Evolutionary conservation across 2,797 vertebrate genomes (phyloP).

Genomic region (Ataeniobius toweri): DNA sequence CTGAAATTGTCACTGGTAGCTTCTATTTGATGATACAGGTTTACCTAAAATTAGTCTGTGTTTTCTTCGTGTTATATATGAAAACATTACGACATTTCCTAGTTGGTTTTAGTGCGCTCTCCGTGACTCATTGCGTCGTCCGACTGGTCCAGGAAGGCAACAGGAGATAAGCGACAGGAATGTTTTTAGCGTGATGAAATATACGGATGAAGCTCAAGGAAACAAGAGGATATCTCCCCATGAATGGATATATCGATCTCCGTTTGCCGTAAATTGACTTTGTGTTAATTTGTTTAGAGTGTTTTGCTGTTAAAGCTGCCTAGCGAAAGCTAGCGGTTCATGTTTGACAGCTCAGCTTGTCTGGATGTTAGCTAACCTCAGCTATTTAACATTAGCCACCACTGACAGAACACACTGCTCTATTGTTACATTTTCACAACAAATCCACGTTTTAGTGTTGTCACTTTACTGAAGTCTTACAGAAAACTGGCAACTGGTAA

Average conservation of each 20-base stretch:
- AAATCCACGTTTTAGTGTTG: not conserved
- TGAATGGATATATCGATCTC: conserved; percentile 55
- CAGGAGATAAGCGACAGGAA: conserved; percentile 49
- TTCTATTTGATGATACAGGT: not conserved
- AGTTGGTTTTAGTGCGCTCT: not conserved
- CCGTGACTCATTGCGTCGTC: rapidly evolving
- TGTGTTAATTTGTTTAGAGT: not conserved
- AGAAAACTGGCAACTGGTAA: not conserved
- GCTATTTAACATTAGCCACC: conserved; percentile 28
- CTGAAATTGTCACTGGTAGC: rapidly evolving
- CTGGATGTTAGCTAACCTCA: conserved; percentile 47
- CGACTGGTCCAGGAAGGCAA: conserved; percentile 37
- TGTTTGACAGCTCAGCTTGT: conserved; percentile 62
- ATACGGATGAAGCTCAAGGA: conserved; percentile 30
- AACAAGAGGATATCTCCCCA: conserved; percentile 34
- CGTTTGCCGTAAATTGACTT: conserved; percentile 51
- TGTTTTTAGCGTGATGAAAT: conserved; percentile 41
- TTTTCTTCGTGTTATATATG: not conserved
- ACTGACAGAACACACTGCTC: conserved; percentile 11
- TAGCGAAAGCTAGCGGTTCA: conserved; percentile 31
- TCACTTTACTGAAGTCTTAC: not conserved
- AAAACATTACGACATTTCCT: not conserved
- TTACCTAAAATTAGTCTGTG: not conserved
- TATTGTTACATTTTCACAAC: not conserved
- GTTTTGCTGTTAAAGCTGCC: conserved; percentile 2